A percentile compares a stretch with the other conserved stretches of the same genome.
Evolutionary conservation across 2,113 vertebrate genomes (phyloP).

Genomic region (Psammodynastes pulverulentus): DNA sequence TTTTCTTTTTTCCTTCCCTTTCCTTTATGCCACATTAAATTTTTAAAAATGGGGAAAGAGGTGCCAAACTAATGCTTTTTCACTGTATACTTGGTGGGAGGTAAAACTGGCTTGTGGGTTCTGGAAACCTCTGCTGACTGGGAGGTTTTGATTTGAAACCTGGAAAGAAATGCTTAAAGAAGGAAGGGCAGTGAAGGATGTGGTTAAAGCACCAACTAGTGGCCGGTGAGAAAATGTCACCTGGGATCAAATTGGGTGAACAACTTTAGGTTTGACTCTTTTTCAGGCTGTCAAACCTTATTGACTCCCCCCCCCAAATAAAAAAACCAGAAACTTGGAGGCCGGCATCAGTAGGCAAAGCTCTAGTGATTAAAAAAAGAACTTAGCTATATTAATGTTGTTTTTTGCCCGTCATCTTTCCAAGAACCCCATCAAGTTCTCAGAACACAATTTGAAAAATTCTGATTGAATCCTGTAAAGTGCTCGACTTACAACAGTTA

Average conservation of each 20-base stretch:
- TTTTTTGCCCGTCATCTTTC: not conserved
- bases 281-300: not conserved
- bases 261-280: not conserved
- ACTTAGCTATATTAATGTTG: not conserved
- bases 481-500: no score
- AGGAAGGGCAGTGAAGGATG: conserved; percentile 13
- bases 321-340: not conserved
- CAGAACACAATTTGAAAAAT: not conserved
- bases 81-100: conserved; percentile 15
- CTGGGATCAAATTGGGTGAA: not conserved
- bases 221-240: not conserved
- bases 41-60: not conserved
- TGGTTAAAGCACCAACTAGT: conserved; percentile 41
- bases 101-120: conserved; percentile 15
- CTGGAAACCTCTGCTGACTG: not conserved
- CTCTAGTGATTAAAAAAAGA: not conserved
- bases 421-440: not conserved
- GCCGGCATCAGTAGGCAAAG: not conserved
- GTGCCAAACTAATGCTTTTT: not conserved
- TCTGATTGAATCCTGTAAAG: not conserved
- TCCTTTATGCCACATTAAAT: not conserved
- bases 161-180: not conserved
- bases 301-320: not conserved
- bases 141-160: conserved; percentile 3
- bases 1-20: not conserved